Evolutionary conservation across 2,113 vertebrate species (phyloP), one percentile per base, ranked within the genome.

Genomic region (Mobula birostris): DNA sequence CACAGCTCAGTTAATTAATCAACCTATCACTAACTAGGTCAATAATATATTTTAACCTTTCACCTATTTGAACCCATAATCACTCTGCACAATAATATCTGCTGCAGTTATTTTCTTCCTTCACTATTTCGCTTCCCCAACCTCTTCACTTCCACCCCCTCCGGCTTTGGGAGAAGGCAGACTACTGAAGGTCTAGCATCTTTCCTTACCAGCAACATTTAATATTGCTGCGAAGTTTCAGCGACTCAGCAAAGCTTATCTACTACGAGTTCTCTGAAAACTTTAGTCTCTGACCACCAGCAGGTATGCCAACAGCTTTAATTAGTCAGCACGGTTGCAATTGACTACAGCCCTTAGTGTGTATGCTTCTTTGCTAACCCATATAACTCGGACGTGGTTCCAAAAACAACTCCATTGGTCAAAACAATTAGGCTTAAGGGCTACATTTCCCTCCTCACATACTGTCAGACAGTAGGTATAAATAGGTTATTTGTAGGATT

Each of bases 1-100:
- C 74, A 40, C 68, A 93, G 21, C 68, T 74, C 70, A 93, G 91
- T 93, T 93, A 76, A 93, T 93, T 93, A 93, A 93, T 93, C 91
- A 93, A 93, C 70, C 68, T 24, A 93, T 40, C 24, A 93, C 68
- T 93, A 76, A 74, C 91, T 93, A 93, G 70, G 68, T 93, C 91
- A 93, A 76, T 76, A 72, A 93, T 72, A 21, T 40, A 93, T 40
- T 74, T 93, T 74, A 93, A 93, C 91, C 91, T 93, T 93, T 93
- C 91, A 40, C 70, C 91, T 93, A 5, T 74, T 56, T 14, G 24
- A 93, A 93, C 32, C 68, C 21, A 56, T 29, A 29, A 48, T 56
- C 70, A 72, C 24, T 74, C 40, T 93, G 91, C 32, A 56, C 11
- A 8, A 93, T 74, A 40, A 56, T 56, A 70, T 70, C 3, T 72